phyloP scores from a whole-genome alignment of 2,888 invertebrate species.

The Cheilosia variabilis region DNA sequence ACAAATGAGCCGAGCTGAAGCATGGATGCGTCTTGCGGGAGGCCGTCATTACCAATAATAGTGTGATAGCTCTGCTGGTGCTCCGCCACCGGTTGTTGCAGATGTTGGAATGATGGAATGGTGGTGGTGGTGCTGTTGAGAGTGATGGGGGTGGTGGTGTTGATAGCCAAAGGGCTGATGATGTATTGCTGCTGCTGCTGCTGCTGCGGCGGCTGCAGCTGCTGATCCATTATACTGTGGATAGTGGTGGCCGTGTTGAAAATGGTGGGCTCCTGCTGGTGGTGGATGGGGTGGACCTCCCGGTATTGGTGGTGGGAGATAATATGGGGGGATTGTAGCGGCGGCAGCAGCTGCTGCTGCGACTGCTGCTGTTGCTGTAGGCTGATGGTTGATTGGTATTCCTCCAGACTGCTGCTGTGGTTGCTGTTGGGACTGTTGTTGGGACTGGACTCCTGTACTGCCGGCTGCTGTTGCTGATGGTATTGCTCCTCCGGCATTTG shows the following conservation, averaged over 20 bases:
- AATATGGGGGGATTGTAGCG: slow-evolving; percentile 80
- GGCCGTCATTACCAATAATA: slow-evolving; percentile 91
- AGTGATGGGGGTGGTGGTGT: slow-evolving; percentile 80
- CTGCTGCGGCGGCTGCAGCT: slow-evolving; percentile 76
- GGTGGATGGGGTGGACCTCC: slow-evolving; percentile 77
- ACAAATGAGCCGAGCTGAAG: slow-evolving; percentile 47
- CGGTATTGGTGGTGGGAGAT: slow-evolving; percentile 80
- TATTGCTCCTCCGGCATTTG: slow-evolving; percentile 80
- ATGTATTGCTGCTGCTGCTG: slow-evolving; percentile 83
- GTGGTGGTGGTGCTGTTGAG: slow-evolving; percentile 80
- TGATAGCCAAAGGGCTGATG: slow-evolving; percentile 84
- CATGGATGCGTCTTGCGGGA: slow-evolving; percentile 14
- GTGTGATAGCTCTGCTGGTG: slow-evolving; percentile 88
- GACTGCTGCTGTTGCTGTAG: slow-evolving; percentile 66
- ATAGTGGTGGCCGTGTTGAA: slow-evolving; percentile 81
- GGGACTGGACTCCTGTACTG: slow-evolving; percentile 77
- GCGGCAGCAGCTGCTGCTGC: slow-evolving; percentile 68
- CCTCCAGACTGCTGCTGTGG: slow-evolving; percentile 75
- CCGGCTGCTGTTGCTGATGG: slow-evolving; percentile 76
- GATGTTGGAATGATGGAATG: slow-evolving; percentile 83
- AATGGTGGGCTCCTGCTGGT: slow-evolving; percentile 78
- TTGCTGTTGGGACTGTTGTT: slow-evolving; percentile 77
- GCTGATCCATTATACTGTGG: slow-evolving; percentile 80
- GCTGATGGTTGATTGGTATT: slow-evolving; percentile 66
- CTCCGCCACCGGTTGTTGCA: slow-evolving; percentile 86